Base-by-base conservation (phyloP, 2,113 vertebrate genomes). In the Neodon shergylaensis region DNA sequence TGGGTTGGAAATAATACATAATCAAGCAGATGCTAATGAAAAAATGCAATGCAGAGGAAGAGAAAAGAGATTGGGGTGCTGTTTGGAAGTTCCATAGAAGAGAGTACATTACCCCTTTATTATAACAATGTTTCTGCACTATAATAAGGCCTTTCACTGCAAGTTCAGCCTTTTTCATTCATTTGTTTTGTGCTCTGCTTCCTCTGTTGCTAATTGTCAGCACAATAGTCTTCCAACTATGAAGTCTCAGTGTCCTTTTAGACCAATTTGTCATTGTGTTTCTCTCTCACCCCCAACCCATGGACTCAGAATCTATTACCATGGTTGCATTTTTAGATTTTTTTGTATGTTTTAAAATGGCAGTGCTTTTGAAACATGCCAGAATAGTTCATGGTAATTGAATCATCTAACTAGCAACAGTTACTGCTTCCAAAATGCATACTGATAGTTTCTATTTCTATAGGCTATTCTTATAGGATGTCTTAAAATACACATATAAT, bases 251-350 rank as follows among this genome's bases (percentile, higher is more conserved):
- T 97, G 97, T 97, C 97, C 97, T 97, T 97, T 96, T 93, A 83
- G 97, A 97, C 97, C 97, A 95, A 97, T 97, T 97, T 98, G 97
- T 96, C 93, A 97, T 98, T 98, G 97, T 98, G 83, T 95, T 85
- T 97, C 91, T 97, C 95, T 76, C 97, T 95, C 95, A 97, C 83
- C 96, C 94, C 94, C 94, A 94, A 95, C 91, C 96, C 96, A 22
- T 96, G 96, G 95, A 93, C 95, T 92, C 84, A 63, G 96, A 95
- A 96, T 96, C 96, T 94, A 94, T 97, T 97, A 96, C 95, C 88
- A 84, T 92, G 92, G 94, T 94, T 96, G 95, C 97, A 96, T 96
- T 98, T 98, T 97, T 97, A 98, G 97, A 96, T 89, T 97, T 97
- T 97, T 52, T 96, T 97, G 96, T 92, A 89, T 96, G 91, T 92